Evolutionary conservation across 2,888 invertebrate genomes (phyloP).

Genomic region (Hemaris fuciformis): DNA sequence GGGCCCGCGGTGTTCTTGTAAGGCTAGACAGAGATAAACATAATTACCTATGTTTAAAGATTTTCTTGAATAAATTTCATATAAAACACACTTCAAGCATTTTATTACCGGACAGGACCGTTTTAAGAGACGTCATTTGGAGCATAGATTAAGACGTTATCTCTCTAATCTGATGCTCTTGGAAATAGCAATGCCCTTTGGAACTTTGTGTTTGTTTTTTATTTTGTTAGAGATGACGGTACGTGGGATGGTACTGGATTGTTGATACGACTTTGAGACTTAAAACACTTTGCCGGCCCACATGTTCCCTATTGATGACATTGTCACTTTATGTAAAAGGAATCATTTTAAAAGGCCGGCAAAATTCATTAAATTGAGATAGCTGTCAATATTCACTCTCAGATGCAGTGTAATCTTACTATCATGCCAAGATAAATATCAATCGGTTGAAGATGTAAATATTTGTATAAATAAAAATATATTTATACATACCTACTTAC

Average conservation of each 20-base stretch:
- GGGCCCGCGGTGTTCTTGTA: not conserved
- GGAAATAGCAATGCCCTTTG: not conserved
- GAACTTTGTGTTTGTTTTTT: not conserved
- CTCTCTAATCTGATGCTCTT: not conserved
- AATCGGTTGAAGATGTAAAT: too few relatives aligned
- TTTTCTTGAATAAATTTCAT: not conserved
- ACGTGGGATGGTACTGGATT: not conserved
- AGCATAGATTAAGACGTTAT: conserved; percentile 4
- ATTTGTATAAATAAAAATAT: too few relatives aligned
- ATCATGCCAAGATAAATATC: too few relatives aligned
- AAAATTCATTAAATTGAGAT: too few relatives aligned
- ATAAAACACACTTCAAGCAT: not conserved
- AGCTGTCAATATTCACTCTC: too few relatives aligned
- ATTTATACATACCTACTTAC: too few relatives aligned
- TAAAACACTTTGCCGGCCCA: too few relatives aligned
- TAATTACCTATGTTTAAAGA: not conserved
- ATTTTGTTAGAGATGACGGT: not conserved
- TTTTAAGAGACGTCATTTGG: not conserved
- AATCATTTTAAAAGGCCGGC: too few relatives aligned
- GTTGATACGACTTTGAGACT: not conserved
- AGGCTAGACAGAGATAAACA: not conserved
- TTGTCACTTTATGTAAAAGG: too few relatives aligned
- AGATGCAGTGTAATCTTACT: too few relatives aligned
- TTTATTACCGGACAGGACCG: not conserved
- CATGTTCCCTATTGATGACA: too few relatives aligned